Evolutionary conservation across 1,140 invertebrate species (phyloP).

Genomic region (Metopolophium dirhodum): DNA sequence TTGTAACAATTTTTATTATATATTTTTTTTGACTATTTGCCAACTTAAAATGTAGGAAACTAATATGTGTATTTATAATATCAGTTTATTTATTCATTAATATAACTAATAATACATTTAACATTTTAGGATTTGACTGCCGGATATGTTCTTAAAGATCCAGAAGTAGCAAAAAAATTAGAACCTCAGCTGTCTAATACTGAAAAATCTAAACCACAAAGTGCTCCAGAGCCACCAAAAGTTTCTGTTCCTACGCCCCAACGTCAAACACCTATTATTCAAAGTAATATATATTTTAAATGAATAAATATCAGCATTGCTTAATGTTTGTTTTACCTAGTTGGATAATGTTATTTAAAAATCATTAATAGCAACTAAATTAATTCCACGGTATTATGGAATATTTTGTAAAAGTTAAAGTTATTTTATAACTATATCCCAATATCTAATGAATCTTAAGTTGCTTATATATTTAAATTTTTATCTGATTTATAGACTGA

Average conservation of each 20-base stretch:
- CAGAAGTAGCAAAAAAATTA: slow-evolving; percentile 75
- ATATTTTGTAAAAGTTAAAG: too few relatives aligned
- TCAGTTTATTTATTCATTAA: background rate
- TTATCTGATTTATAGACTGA: background rate
- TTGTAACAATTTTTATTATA: too few relatives aligned
- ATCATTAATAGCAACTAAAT: background rate
- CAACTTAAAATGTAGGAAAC: too few relatives aligned
- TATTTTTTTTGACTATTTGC: too few relatives aligned
- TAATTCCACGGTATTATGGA: background rate
- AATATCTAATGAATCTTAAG: background rate
- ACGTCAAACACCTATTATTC: slow-evolving; percentile 40
- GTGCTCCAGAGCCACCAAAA: slow-evolving; percentile 59
- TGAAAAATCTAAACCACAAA: slow-evolving; percentile 66
- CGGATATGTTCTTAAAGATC: slow-evolving; percentile 80
- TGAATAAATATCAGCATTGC: background rate
- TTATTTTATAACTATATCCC: background rate
- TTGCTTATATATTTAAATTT: background rate
- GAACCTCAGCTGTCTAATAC: slow-evolving; percentile 81
- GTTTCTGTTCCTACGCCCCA: slow-evolving; percentile 61
- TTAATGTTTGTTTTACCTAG: background rate
- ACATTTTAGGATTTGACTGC: slow-evolving; percentile 67
- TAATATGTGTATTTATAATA: too few relatives aligned
- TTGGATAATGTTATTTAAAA: background rate
- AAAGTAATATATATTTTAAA: slow-evolving; percentile 27
- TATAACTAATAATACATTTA: background rate